A percentile compares a stretch with the other conserved stretches of the same genome.
Evolutionary conservation across 1,140 invertebrate genomes (phyloP).

Genomic region (Leptopilina clavipes): DNA sequence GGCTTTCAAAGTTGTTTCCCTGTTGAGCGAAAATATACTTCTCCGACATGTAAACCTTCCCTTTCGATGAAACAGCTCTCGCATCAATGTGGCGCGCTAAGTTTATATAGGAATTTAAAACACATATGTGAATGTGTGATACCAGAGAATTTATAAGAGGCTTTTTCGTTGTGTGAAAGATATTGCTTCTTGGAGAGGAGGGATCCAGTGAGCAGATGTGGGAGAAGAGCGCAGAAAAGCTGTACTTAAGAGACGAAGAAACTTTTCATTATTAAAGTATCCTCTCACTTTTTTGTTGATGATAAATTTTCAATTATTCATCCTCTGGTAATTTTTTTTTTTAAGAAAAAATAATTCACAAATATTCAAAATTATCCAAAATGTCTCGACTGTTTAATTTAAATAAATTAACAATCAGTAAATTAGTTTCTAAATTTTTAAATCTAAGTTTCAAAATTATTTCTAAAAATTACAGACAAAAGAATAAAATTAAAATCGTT

Average conservation of each 20-base stretch:
- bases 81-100: background rate
- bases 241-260: background rate
- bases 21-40: background rate
- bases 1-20: background rate
- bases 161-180: background rate
- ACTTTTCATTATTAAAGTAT: background rate
- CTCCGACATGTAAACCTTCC: conserved; percentile 16
- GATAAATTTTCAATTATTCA: no score
- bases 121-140: conserved; percentile 4
- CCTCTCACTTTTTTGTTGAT: no score
- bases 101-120: background rate
- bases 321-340: no score
- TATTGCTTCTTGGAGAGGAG: background rate
- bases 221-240: background rate
- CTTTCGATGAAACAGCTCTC: background rate
- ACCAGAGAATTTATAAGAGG: conserved; percentile 2
- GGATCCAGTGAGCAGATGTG: background rate
- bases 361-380: no score
- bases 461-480: no score
- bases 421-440: no score
- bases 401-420: no score
- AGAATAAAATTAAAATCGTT: no score
- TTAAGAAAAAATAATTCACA: no score
- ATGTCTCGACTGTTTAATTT: no score
- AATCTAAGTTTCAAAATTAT: no score